Percentiles rank a stretch among this genome's conserved stretches.
phyloP scores from a whole-genome alignment of 23 tunicate genomes.

The Trididemnum nubilum region DNA sequence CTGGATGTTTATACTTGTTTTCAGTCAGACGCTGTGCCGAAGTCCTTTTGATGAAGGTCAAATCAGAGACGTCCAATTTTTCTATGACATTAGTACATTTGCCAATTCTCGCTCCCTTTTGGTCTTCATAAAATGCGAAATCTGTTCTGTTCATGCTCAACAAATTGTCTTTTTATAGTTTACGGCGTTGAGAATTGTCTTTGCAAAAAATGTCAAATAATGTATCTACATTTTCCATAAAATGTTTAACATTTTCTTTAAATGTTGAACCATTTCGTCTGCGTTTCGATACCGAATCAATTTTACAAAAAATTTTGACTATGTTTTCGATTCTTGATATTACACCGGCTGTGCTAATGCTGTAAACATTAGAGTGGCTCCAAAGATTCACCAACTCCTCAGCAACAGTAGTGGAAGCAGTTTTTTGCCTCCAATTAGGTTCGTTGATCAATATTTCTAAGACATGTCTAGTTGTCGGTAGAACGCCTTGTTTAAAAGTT shows the following conservation, averaged over 20 bases:
- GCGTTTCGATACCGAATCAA: neutral
- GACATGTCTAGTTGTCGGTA: conserved; percentile 34
- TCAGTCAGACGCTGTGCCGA: conserved; percentile 2
- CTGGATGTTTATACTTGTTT: neutral
- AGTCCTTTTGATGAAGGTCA: neutral
- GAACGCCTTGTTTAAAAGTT: neutral
- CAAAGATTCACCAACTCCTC: conserved; percentile 17
- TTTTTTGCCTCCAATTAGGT: neutral
- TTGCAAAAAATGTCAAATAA: conserved; percentile 16
- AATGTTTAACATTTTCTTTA: neutral
- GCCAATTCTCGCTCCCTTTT: conserved; percentile 13
- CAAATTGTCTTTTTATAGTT: neutral
- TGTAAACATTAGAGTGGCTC: conserved; percentile 27
- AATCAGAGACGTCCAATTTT: neutral
- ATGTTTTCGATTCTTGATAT: neutral
- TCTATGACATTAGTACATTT: neutral
- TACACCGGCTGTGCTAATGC: neutral
- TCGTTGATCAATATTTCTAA: conserved; percentile 7
- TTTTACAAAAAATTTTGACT: neutral
- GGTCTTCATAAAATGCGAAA: conserved; percentile 30
- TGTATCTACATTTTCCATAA: neutral
- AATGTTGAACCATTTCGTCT: neutral
- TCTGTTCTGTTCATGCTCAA: conserved; percentile 15
- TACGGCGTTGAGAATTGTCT: neutral
- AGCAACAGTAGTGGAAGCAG: conserved; percentile 1